phyloP scores from a whole-genome alignment of 2,888 invertebrate genomes.

The Calliphora vomitoria region DNA sequence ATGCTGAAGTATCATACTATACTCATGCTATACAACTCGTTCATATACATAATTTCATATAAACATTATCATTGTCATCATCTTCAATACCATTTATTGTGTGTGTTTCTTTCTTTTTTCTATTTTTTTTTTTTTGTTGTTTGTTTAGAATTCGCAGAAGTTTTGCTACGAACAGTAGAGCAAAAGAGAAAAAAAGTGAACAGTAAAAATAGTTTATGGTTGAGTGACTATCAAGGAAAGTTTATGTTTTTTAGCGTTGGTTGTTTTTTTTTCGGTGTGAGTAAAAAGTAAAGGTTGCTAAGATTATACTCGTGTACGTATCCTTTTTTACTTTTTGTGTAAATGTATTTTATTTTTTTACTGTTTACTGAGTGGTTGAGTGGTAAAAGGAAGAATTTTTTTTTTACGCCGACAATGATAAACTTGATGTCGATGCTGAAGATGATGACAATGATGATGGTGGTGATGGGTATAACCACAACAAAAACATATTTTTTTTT shows the following conservation, averaged over 20 bases:
- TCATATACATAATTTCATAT: slow-evolving; percentile 53
- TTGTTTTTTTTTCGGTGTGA: neutral
- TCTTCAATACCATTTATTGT: slow-evolving; percentile 46
- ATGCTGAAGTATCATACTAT: slow-evolving; percentile 57
- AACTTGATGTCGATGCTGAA: slow-evolving; percentile 30
- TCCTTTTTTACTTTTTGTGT: slow-evolving; percentile 1
- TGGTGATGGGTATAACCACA: slow-evolving; percentile 35
- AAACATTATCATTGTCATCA: slow-evolving; percentile 70
- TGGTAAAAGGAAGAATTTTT: slow-evolving; percentile 9
- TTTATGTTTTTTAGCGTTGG: slow-evolving; percentile 29
- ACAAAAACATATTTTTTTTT: slow-evolving; percentile 12
- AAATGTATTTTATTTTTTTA: neutral
- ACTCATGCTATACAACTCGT: no score
- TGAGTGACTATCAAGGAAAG: slow-evolving; percentile 52
- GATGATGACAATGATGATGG: slow-evolving; percentile 20
- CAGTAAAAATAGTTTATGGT: slow-evolving; percentile 61
- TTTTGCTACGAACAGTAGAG: neutral
- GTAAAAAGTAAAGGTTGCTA: slow-evolving; percentile 27
- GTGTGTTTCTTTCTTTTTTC: neutral
- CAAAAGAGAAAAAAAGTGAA: slow-evolving; percentile 40
- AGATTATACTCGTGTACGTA: slow-evolving; percentile 7
- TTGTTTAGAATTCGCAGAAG: slow-evolving; percentile 31
- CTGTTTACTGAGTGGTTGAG: slow-evolving; percentile 16
- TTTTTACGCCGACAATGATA: slow-evolving; percentile 23
- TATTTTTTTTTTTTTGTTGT: neutral